Base-by-base conservation (phyloP, 1,140 invertebrate genomes). In the Drosophila melanogaster region DNA sequence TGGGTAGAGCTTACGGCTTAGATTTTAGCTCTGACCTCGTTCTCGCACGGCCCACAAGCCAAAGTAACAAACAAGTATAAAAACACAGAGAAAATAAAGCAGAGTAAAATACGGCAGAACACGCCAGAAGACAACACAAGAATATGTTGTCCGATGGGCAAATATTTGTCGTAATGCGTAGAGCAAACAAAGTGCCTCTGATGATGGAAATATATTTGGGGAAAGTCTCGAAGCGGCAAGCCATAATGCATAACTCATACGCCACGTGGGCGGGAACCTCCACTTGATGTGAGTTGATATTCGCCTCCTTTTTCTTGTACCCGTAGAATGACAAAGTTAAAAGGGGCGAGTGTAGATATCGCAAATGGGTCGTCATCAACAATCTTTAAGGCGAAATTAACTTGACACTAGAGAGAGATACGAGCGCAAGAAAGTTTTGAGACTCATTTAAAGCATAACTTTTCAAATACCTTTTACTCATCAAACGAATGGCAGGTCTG, bases 61-160 rank as follows among this genome's bases (percentile, higher is more conserved):
- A 69, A 70, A 70, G 66, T 70, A 70, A 70, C 64, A 70, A 70
- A 38, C 66, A 47, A 40, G 66, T 33, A 40, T 10, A 22, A 69
- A 46, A 69, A 54, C 56, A 70, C 26, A 69, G 37, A 57, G 40
- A 67, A 35, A 46, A 24, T 33, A 47, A 64, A 12, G 22, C 47
- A 22, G 55, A 40, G 55, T 19, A 43, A 38, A 50, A 33, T 35
- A 51, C 53, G 61, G 43, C 50, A 44, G 38, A 41, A 73, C 73
- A 47, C 40, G 22, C 19, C 33, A 58, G 49, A 55, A 69, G 44
- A 76, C 54, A 76, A 55, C 60, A 60, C 33, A 76, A 44, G 55
- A 77, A 77, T 77, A 77, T 76, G 73, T 76, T 77, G 73, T 77
- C 73, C 73, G 65, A 69, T 69, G 73, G 55, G 55, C 74, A 77